Evolutionary conservation across 2,888 invertebrate genomes (phyloP).

Genomic region (Achlya flavicornis): DNA sequence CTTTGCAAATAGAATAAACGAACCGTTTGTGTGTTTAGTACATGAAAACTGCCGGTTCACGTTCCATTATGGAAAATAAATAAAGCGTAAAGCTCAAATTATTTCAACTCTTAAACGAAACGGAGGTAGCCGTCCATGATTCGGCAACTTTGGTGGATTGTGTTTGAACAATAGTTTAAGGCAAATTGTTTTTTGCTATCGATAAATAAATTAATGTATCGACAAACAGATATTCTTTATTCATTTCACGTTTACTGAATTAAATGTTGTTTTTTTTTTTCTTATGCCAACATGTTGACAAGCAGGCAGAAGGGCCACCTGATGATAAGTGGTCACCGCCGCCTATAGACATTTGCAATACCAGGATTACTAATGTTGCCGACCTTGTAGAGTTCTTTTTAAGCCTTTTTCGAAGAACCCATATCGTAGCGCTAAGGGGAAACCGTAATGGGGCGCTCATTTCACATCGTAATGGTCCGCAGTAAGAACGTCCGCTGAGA

Average conservation of each 20-base stretch:
- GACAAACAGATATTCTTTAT: conserved; percentile 19
- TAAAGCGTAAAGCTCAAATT: conserved; percentile 74
- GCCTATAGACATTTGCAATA: too few relatives aligned
- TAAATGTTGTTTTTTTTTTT: too few relatives aligned
- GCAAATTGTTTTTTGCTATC: conserved; percentile 43
- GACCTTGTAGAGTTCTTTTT: too few relatives aligned
- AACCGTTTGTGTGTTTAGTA: conserved; percentile 43
- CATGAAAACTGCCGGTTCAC: conserved; percentile 60
- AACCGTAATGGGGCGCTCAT: too few relatives aligned
- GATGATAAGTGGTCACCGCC: too few relatives aligned
- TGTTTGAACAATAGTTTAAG: conserved; percentile 62
- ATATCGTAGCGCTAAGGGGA: too few relatives aligned
- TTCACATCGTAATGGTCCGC: too few relatives aligned
- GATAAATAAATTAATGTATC: conserved; percentile 34
- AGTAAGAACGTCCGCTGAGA: too few relatives aligned
- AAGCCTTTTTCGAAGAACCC: too few relatives aligned
- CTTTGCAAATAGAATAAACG: conserved; percentile 38
- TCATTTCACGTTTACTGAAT: conserved; percentile 6
- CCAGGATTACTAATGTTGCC: too few relatives aligned
- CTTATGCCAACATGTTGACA: too few relatives aligned
- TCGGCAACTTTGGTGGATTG: conserved; percentile 49
- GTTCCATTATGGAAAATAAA: conserved; percentile 74
- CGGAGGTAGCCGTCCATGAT: conserved; percentile 63
- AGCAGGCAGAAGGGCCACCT: too few relatives aligned
- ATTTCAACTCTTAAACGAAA: conserved; percentile 73